phyloP scores from a whole-genome alignment of 2,113 vertebrate genomes.

The Sander lucioperca region DNA sequence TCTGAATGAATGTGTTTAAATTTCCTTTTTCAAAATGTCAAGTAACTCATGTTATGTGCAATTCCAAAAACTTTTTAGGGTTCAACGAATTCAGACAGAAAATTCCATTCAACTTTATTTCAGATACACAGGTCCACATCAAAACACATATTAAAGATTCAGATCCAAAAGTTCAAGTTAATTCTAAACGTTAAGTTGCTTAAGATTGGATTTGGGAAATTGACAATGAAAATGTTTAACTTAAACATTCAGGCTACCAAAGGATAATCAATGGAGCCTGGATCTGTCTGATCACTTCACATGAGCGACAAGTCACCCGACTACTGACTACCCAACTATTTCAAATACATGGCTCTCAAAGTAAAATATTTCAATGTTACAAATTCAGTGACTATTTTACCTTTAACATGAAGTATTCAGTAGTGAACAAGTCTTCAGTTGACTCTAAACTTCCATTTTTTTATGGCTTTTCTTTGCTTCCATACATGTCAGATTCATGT shows the following conservation, averaged over 20 bases:
- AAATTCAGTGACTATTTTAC: background rate
- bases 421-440: background rate
- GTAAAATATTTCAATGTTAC: background rate
- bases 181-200: background rate
- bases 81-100: background rate
- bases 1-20: background rate
- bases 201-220: background rate
- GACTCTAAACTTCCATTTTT: too few species aligned
- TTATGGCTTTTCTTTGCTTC: background rate
- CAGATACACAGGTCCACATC: too few species aligned
- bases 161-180: background rate
- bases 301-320: background rate
- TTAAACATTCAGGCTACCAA: background rate
- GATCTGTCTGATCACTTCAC: background rate
- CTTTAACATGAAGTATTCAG: background rate
- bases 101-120: too few species aligned
- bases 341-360: background rate
- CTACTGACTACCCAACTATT: too few species aligned
- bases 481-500: background rate
- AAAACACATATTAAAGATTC: background rate
- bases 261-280: background rate
- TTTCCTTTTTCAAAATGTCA: background rate
- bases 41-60: background rate
- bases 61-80: background rate
- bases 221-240: background rate